Evolutionary conservation across 2,113 vertebrate genomes (phyloP).

Genomic region (Chinchilla lanigera): DNA sequence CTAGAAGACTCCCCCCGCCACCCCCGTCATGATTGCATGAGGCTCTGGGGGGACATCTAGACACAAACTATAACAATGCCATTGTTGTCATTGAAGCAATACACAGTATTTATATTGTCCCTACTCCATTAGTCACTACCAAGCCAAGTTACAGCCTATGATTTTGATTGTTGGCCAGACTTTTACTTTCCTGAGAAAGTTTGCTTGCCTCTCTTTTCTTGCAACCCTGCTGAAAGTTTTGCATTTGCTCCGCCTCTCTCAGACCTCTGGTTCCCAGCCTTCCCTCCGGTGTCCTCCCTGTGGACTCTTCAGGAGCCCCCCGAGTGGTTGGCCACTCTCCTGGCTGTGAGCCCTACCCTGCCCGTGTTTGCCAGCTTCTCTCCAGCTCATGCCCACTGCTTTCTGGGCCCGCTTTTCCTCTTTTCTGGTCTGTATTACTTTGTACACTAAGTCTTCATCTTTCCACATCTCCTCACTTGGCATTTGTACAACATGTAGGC

Average conservation of each 20-base stretch:
- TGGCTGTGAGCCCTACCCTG: neutral
- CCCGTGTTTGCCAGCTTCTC: neutral
- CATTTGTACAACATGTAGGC: conserved; percentile 27
- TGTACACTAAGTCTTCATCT: neutral
- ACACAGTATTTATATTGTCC: neutral
- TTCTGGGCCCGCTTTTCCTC: neutral
- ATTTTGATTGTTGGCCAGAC: neutral
- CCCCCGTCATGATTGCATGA: too few relatives aligned
- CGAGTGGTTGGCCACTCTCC: fast-evolving
- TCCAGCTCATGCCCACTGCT: neutral
- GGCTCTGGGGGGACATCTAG: too few relatives aligned
- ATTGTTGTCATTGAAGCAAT: neutral
- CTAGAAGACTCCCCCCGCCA: too few relatives aligned
- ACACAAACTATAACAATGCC: too few relatives aligned
- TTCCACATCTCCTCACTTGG: conserved; percentile 29
- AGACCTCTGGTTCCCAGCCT: neutral
- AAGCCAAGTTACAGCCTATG: neutral
- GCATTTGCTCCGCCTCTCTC: neutral
- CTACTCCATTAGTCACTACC: neutral
- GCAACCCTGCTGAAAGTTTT: neutral
- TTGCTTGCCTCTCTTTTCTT: conserved; percentile 27
- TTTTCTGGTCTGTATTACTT: conserved; percentile 52
- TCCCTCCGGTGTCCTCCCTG: fast-evolving
- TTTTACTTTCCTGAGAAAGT: neutral
- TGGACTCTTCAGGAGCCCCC: neutral